phyloP scores from a whole-genome alignment of 2,113 vertebrate species.

The Siniperca knerii region DNA sequence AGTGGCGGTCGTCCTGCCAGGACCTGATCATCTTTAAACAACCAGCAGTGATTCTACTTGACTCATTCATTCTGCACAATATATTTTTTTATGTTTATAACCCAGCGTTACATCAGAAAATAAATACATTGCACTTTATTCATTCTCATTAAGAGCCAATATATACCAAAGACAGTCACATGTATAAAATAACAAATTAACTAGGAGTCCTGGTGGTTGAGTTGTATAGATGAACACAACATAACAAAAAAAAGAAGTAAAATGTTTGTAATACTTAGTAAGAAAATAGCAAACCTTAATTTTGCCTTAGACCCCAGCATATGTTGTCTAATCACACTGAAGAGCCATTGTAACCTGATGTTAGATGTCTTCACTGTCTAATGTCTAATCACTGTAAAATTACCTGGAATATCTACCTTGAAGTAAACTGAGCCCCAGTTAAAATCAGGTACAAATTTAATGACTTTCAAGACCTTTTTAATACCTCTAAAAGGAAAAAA shows the following conservation, averaged over 20 bases:
- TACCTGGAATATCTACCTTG: background rate
- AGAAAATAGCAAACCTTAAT: too few relatives aligned
- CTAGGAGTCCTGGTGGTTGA: too few relatives aligned
- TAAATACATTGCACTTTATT: background rate
- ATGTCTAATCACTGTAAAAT: background rate
- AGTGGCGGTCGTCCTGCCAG: background rate
- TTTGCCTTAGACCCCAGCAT: background rate
- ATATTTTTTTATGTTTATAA: background rate
- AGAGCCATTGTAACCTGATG: too few relatives aligned
- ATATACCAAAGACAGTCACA: background rate
- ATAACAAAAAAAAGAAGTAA: too few relatives aligned
- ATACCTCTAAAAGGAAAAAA: too few relatives aligned
- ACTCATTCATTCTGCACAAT: background rate
- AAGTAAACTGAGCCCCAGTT: too few relatives aligned
- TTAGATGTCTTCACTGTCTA: background rate
- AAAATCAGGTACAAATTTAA: too few relatives aligned
- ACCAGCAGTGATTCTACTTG: background rate
- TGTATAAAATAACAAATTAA: background rate
- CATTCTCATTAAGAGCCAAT: too few relatives aligned
- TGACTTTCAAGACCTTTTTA: too few relatives aligned
- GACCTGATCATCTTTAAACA: background rate
- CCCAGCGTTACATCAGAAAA: background rate
- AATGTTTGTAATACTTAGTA: too few relatives aligned
- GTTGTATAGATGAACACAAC: too few relatives aligned
- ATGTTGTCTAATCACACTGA: background rate